These are phyloP conservation scores for Argyresthia goedartella DNA, from an alignment of 2,888 invertebrate genomes.

Conservation along the genomic window DNA sequence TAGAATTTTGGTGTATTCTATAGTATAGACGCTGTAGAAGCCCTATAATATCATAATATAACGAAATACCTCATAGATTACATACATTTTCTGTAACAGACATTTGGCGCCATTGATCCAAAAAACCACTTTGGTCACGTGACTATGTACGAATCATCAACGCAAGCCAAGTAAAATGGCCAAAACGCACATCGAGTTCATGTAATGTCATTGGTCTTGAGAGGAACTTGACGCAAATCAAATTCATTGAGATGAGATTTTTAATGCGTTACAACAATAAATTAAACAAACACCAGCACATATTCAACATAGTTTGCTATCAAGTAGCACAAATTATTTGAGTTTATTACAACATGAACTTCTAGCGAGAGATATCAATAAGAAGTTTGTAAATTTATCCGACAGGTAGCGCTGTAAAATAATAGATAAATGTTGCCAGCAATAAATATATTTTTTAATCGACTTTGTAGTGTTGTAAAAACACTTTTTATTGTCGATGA, in stretches of 20 bases:
- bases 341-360: constrained; percentile 56
- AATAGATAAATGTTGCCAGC: constrained; percentile 18
- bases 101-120: constrained; percentile 72
- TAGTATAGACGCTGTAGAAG: neutral
- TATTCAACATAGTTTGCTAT: constrained; percentile 45
- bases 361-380: constrained; percentile 65
- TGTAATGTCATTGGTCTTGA: constrained; percentile 64
- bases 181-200: constrained; percentile 69
- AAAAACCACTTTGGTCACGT: constrained; percentile 65
- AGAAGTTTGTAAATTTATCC: constrained; percentile 44
- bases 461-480: no score
- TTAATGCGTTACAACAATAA: constrained; percentile 30
- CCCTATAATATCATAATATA: neutral
- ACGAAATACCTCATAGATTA: constrained; percentile 22
- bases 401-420: constrained; percentile 47
- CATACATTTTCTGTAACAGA: constrained; percentile 65
- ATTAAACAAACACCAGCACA: constrained; percentile 49
- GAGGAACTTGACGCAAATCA: constrained; percentile 52
- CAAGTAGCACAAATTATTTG: constrained; percentile 53
- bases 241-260: constrained; percentile 52
- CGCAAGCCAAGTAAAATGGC: constrained; percentile 71
- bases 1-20: neutral
- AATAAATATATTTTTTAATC: neutral
- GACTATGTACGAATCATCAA: constrained; percentile 70
- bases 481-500: no score